A percentile compares a stretch with the other conserved stretches of the same genome.
Conservation (phyloP, 2,113 vertebrate genomes). For the Parus major region DNA sequence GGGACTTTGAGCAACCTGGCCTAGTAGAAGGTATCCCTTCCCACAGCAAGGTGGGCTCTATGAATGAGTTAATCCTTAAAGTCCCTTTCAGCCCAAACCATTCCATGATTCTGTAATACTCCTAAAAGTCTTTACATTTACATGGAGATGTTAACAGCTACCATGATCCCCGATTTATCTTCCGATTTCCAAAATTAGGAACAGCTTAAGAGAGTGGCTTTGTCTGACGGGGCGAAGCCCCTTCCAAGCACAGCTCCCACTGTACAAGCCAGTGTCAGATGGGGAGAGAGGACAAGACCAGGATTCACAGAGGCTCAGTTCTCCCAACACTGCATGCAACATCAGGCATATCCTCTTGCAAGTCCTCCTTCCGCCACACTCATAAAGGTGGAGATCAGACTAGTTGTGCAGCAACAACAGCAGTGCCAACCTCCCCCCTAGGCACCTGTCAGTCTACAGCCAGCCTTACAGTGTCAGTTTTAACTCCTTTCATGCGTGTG, state of each 20-base stretch:
- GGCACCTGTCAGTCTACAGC: neutral
- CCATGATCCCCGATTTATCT: neutral
- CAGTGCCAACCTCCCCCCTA: neutral
- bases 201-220: neutral
- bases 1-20: neutral
- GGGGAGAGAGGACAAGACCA: neutral
- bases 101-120: neutral
- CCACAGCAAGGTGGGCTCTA: fast-evolving
- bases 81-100: neutral
- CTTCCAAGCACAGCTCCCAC: neutral
- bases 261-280: neutral
- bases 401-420: neutral
- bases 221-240: neutral
- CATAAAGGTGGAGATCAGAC: neutral
- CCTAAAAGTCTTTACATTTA: neutral
- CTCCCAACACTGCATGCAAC: neutral
- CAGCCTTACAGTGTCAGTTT: neutral
- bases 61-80: neutral
- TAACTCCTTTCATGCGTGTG: neutral
- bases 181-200: neutral
- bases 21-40: neutral
- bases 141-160: fast-evolving
- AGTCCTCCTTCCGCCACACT: neutral
- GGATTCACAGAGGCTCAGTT: neutral
- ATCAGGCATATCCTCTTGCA: neutral